Evolutionary conservation across 2,113 vertebrate species (phyloP).

Genomic region (Sitta europaea): DNA sequence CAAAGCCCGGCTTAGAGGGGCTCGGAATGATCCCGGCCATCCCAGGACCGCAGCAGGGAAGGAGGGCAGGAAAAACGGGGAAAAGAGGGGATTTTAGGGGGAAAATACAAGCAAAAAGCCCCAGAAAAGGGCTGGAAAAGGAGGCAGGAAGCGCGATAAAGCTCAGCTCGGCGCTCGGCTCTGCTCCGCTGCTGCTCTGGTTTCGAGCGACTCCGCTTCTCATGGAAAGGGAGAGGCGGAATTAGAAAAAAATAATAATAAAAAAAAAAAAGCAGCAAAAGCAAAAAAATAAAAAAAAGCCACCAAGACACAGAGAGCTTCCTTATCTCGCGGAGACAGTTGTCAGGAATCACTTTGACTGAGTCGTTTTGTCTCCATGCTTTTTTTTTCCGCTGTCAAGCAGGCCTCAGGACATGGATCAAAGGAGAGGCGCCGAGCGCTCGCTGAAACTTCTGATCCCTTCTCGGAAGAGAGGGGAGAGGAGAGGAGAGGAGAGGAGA

Average conservation of each 20-base stretch:
- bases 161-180: background rate
- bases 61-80: background rate
- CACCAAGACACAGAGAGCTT: conserved; percentile 70
- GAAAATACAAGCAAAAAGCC: too few species aligned
- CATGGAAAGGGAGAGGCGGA: conserved; percentile 79
- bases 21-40: background rate
- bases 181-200: conserved; percentile 65
- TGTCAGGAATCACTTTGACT: conserved; percentile 98
- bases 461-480: conserved; percentile 72
- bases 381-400: conserved; percentile 88
- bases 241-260: conserved; percentile 47
- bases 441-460: conserved; percentile 89
- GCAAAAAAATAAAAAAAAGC: background rate
- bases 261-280: background rate
- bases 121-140: background rate
- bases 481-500: too few species aligned
- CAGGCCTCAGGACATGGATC: conserved; percentile 98
- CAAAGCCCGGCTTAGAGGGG: background rate
- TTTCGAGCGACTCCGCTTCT: conserved; percentile 81
- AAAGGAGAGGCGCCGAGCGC: conserved; percentile 88
- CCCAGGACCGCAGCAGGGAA: background rate
- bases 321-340: conserved; percentile 99
- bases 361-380: conserved; percentile 89
- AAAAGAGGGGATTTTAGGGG: background rate
- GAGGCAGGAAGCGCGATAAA: conserved; percentile 17